Evolutionary conservation across 1,140 invertebrate species (phyloP).

Genomic region (Anastrepha ludens): DNA sequence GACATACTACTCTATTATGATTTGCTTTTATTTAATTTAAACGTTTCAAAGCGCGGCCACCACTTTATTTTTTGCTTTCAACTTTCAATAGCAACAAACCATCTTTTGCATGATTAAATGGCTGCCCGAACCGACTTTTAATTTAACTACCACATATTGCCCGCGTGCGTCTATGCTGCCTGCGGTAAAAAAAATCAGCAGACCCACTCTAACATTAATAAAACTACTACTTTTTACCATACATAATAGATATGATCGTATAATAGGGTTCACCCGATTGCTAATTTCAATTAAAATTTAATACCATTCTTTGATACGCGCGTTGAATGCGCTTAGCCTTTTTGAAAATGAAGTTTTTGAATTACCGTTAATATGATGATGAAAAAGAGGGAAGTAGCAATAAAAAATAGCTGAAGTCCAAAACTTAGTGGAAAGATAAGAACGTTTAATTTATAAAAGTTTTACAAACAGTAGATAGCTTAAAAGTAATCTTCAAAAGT

Average conservation of each 20-base stretch:
- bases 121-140: slow-evolving; percentile 15
- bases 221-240: not conserved
- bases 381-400: not conserved
- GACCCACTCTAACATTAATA: slow-evolving; percentile 10
- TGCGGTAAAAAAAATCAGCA: not conserved
- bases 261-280: not conserved
- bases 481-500: too few relatives aligned
- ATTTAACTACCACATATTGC: not conserved
- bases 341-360: not conserved
- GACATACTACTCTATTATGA: slow-evolving; percentile 21
- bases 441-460: not conserved
- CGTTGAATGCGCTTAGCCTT: not conserved
- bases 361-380: not conserved
- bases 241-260: not conserved
- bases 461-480: too few relatives aligned
- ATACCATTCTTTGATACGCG: not conserved
- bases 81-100: not conserved
- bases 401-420: not conserved
- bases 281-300: not conserved
- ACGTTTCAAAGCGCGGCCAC: not conserved
- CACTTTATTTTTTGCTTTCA: not conserved
- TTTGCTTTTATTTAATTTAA: slow-evolving; percentile 2
- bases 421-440: not conserved
- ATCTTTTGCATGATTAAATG: slow-evolving; percentile 7
- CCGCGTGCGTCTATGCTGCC: not conserved